Evolutionary conservation across 2,888 invertebrate genomes (phyloP).

Genomic region (Lycophotia porphyrea): DNA sequence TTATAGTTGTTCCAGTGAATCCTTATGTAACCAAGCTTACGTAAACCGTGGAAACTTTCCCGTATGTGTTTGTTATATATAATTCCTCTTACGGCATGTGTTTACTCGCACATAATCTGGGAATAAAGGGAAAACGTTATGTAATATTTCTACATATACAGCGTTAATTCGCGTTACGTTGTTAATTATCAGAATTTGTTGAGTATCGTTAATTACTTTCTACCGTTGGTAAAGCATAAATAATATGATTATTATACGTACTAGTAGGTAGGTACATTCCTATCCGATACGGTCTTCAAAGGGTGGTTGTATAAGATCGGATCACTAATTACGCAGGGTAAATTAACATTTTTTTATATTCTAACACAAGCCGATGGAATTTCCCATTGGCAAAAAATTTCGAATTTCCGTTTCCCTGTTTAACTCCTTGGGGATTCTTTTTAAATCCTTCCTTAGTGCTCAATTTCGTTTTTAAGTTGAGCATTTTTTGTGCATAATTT

Average conservation of each 20-base stretch:
- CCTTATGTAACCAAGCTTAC: not conserved
- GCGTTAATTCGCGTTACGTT: constrained; percentile 17
- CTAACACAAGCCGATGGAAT: not conserved
- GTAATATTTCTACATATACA: constrained; percentile 19
- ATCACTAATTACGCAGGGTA: not conserved
- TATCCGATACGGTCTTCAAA: not conserved
- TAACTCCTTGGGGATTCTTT: not conserved
- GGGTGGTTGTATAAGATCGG: not conserved
- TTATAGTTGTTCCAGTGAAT: constrained; percentile 1
- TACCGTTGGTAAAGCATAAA: constrained; percentile 13
- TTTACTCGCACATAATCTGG: constrained; percentile 19
- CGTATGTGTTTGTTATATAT: constrained; percentile 12
- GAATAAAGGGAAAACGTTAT: constrained; percentile 36
- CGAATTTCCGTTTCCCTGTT: not conserved
- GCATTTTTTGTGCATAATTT: not conserved
- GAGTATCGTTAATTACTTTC: constrained; percentile 38
- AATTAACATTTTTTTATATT: not conserved
- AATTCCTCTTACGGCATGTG: constrained; percentile 26
- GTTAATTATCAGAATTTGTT: constrained; percentile 44
- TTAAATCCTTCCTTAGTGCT: not conserved
- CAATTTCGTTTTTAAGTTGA: not conserved
- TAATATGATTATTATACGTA: constrained; percentile 17
- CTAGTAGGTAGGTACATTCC: not conserved
- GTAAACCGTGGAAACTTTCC: constrained; percentile 42
- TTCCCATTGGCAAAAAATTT: not conserved